Percentiles rank a stretch among this genome's conserved stretches.
These are phyloP conservation scores for Bufo bufo DNA, from an alignment of 2,113 vertebrate species.

Conservation along the genomic window DNA sequence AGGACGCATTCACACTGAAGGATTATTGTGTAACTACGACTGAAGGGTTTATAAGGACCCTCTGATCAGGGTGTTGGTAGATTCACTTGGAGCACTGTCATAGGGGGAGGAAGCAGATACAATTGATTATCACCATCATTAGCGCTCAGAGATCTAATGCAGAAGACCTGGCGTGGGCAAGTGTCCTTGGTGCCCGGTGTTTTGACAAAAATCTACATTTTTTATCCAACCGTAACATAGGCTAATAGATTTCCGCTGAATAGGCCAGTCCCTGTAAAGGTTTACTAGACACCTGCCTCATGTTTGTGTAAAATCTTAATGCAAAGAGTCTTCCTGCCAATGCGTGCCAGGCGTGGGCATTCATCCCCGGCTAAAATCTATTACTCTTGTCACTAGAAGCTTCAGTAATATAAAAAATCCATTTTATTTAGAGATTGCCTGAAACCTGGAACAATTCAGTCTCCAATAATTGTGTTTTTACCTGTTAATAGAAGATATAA, in stretches of 20 bases:
- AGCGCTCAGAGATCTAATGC: too few species aligned
- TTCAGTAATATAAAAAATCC: constrained; percentile 3
- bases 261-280: constrained; percentile 4
- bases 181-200: not conserved
- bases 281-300: constrained; percentile 27
- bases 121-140: too few species aligned
- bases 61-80: too few species aligned
- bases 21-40: too few species aligned
- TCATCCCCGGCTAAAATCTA: constrained; percentile 39
- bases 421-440: constrained; percentile 24
- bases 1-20: too few species aligned
- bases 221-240: not conserved
- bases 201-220: too few species aligned
- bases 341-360: not conserved
- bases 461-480: constrained; percentile 18
- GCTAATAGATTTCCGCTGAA: constrained; percentile 7
- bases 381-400: constrained; percentile 25
- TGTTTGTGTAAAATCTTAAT: constrained; percentile 35
- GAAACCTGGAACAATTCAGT: constrained; percentile 14
- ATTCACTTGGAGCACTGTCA: too few species aligned
- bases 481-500: constrained; percentile 25
- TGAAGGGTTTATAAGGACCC: too few species aligned
- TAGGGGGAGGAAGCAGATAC: too few species aligned
- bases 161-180: too few species aligned
- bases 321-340: constrained; percentile 10